Conservation (phyloP, 2,113 vertebrate species). For the Campylomormyrus tamandua region DNA sequence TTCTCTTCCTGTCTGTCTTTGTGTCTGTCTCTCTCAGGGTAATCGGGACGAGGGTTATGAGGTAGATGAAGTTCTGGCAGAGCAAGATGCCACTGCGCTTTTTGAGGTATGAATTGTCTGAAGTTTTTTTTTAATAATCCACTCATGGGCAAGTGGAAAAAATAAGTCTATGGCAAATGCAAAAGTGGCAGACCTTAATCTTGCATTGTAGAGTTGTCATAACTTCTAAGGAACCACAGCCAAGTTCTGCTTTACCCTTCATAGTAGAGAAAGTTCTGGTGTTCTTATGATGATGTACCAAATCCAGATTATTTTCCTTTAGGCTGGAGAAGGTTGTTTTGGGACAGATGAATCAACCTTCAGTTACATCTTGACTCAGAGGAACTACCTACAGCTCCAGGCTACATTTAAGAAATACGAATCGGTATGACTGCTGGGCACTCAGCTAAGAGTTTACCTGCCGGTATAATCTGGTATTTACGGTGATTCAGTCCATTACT, state of each 20-base stretch:
- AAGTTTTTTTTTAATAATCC: neutral
- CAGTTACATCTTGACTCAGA: constrained; percentile 57
- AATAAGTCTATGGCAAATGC: neutral
- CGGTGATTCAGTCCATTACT: neutral
- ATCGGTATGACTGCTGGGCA: constrained; percentile 43
- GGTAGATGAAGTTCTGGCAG: constrained; percentile 62
- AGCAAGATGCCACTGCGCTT: constrained; percentile 53
- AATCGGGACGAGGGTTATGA: constrained; percentile 59
- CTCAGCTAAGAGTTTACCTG: neutral
- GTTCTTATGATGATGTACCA: neutral
- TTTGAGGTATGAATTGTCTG: constrained; percentile 50
- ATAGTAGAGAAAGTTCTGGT: neutral
- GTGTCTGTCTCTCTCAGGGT: constrained; percentile 43
- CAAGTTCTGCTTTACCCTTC: neutral
- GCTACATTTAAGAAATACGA: constrained; percentile 66
- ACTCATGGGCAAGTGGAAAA: neutral
- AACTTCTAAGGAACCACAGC: neutral
- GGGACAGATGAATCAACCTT: constrained; percentile 71
- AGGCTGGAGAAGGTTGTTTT: constrained; percentile 63
- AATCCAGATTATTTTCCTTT: neutral
- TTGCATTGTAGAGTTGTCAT: neutral
- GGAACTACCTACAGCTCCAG: constrained; percentile 69
- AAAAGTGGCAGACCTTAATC: neutral
- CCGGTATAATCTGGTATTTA: neutral
- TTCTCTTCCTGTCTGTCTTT: neutral